A percentile compares a stretch with the other conserved stretches of the same genome.
phyloP scores from a whole-genome alignment of 2,888 invertebrate genomes.

The Dioctria rufipes region DNA sequence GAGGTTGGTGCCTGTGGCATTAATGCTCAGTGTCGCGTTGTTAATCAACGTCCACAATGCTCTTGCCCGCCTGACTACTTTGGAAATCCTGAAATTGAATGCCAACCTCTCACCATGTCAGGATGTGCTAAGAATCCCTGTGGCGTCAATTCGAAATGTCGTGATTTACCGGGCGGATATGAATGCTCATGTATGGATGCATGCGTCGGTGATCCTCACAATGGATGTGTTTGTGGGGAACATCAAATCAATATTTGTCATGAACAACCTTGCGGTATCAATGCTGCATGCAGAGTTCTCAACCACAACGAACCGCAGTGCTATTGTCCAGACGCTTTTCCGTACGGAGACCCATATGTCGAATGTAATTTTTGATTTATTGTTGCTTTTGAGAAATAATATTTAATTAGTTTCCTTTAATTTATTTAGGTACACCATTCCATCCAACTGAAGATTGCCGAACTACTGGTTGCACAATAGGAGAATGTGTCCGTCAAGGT shows the following conservation, averaged over 20 bases:
- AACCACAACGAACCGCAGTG: slow-evolving; percentile 82
- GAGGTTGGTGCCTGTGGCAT: slow-evolving; percentile 84
- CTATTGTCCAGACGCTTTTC: slow-evolving; percentile 86
- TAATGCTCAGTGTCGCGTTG: slow-evolving; percentile 88
- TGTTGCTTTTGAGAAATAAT: not conserved
- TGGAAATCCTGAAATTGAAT: slow-evolving; percentile 80
- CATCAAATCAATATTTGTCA: slow-evolving; percentile 81
- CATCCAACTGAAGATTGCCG: slow-evolving; percentile 81
- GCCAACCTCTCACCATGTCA: slow-evolving; percentile 79
- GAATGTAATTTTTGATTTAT: slow-evolving; percentile 78
- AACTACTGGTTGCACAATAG: slow-evolving; percentile 86
- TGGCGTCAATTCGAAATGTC: slow-evolving; percentile 86
- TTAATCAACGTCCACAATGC: slow-evolving; percentile 83
- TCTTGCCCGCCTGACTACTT: slow-evolving; percentile 82
- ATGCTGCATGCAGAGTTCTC: slow-evolving; percentile 84
- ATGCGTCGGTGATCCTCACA: slow-evolving; percentile 86
- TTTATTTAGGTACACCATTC: slow-evolving; percentile 74
- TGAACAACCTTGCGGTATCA: slow-evolving; percentile 84
- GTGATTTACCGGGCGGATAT: slow-evolving; percentile 82
- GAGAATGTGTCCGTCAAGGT: slow-evolving; percentile 88
- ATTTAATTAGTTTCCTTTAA: not conserved
- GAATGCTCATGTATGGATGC: slow-evolving; percentile 86
- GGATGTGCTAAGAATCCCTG: slow-evolving; percentile 88
- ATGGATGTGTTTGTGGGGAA: slow-evolving; percentile 84
- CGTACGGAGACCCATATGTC: slow-evolving; percentile 87